Base-by-base conservation (phyloP, 1,140 invertebrate genomes). In the Luehdorfia chinensis region DNA sequence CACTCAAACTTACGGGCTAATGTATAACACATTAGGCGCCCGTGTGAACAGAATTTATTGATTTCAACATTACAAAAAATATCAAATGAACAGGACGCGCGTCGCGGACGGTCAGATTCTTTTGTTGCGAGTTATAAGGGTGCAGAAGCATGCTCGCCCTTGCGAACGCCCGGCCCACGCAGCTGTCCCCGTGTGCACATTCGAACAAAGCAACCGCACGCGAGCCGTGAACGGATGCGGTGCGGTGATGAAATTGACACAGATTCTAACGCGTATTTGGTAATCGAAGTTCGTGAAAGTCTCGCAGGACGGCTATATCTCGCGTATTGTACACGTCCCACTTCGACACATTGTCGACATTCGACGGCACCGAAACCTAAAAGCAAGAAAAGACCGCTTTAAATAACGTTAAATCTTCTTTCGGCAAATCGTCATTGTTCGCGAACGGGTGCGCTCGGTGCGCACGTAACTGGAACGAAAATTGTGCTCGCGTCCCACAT, bases 221-320 rank as follows among this genome's bases (percentile, higher is more conserved):
- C 68, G 62, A 63, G 51, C 66, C 55, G 62, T 61, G 71, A 75
- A 64, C 69, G 75, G 75, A 76, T 80, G 72, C 71, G 72, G 66
- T 59, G 57, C 63, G 56, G 66, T 83, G 81, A 84, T 84, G 79
- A 86, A 84, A 84, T 71, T 83, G 81, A 83, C 81, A 86, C 76
- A 86, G 77, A 83, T 84, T 84, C 77, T 84, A 84, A 81, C 75
- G 69, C 66, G 72, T 75, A 80, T 86, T 86, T 84, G 79, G 79
- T 83, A 84, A 86, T 84, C 77, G 77, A 80, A 78, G 63, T 64
- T 74, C 79, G 81, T 86, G 79, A 86, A 86, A 86, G 81, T 84
- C 77, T 75, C 39, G 62, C 69, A 83, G 71, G 75, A 72, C 75
- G 65, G 68, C 58, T 44, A 59, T 67, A 67, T 77, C 72, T 79